Evolutionary conservation across 1,140 invertebrate species (phyloP), one percentile per base, ranked within the genome.

Genomic region (Pseudomyrmex sp.): DNA sequence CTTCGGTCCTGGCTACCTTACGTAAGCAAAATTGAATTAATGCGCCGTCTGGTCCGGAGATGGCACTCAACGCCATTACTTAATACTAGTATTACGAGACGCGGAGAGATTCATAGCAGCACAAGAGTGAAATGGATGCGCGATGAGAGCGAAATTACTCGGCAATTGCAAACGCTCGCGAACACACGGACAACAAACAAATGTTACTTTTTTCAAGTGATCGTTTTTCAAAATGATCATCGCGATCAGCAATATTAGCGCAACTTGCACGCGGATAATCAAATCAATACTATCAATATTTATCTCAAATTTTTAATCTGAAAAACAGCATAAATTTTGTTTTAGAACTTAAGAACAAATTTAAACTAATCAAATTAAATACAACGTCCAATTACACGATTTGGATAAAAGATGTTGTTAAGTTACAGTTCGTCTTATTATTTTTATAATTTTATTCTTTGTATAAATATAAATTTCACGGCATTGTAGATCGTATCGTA

Each of bases 11-110:
- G 9, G 70, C 26, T 54, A 83, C 85, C 83, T 87, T 85, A 88
- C 83, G 82, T 85, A 88, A 89, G 84, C 82, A 82, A 89, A 90
- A 90, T 91, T 89, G 77, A 91, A 91, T 91, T 90, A 90, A 90
- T 90, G 88, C 50, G 74, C 87, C 65, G 86, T 84, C 77, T 83
- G 85, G 75, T 26, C 73, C 66, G 84, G 86, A 66, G 69, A 89
- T 66, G 77, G 85, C 88, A 85, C 89, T 90, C 86, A 82, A 79
- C 85, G 83, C 50, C 80, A 76, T 85, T 83, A 76, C 85, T 90
- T 87, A 84, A 87, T 88, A 82, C 83, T 79, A 59, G 80, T 85
- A 88, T 90, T 89, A 87, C 79, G 80, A 89, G 68, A 86, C 35
- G 83, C 13, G 65, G 20, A 61, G 66, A 70, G 54, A 80, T 70